These are phyloP conservation scores for Platysteira castanea DNA, from an alignment of 2,113 vertebrate genomes.

Conservation along the genomic window DNA sequence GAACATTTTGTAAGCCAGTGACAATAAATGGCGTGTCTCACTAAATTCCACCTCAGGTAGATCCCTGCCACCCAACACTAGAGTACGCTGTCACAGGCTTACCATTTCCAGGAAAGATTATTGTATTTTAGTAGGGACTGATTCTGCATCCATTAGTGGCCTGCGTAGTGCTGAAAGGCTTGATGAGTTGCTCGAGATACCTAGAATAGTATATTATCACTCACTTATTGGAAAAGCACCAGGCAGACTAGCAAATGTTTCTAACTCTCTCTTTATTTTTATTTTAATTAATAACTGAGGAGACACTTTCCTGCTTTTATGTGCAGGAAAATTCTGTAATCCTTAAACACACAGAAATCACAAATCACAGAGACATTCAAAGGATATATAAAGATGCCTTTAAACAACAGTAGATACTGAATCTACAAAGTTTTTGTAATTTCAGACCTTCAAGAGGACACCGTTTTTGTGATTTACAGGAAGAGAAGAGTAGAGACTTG, in stretches of 20 bases:
- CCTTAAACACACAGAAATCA: neutral
- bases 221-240: neutral
- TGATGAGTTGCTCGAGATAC: conserved; percentile 1
- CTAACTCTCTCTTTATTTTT: neutral
- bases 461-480: neutral
- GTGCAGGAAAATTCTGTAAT: neutral
- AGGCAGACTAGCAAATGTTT: neutral
- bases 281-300: neutral
- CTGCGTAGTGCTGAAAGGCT: neutral
- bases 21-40: neutral
- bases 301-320: neutral
- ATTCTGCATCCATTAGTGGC: neutral
- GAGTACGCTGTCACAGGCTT: neutral
- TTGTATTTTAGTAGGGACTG: neutral
- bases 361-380: neutral
- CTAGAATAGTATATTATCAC: neutral
- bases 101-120: neutral
- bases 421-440: neutral
- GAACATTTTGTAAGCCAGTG: neutral
- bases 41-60: neutral
- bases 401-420: neutral
- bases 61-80: neutral
- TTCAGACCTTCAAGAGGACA: neutral
- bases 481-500: neutral
- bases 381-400: neutral